These are phyloP conservation scores for Heterotilapia buettikoferi DNA, from an alignment of 2,113 vertebrate species.

Conservation along the genomic window DNA sequence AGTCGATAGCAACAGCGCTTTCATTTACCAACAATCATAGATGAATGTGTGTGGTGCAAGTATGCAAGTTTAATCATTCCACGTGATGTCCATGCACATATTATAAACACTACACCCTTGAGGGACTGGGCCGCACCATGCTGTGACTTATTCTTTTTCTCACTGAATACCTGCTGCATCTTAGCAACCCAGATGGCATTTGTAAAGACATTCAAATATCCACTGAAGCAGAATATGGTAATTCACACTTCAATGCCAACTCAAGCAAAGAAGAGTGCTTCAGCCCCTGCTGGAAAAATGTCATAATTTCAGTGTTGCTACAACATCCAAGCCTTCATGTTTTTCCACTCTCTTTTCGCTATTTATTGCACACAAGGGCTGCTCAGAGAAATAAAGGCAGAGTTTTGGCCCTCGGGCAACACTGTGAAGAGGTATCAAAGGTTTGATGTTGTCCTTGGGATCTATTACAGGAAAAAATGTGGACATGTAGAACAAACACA, in stretches of 20 bases:
- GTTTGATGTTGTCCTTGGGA: not conserved
- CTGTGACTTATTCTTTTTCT: not conserved
- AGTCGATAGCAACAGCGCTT: not conserved
- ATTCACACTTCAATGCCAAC: constrained; percentile 11
- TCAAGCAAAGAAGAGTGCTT: constrained; percentile 15
- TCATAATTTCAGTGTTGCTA: not conserved
- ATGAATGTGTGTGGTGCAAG: not conserved
- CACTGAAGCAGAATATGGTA: constrained; percentile 21
- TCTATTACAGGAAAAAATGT: not conserved
- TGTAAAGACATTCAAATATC: constrained; percentile 36
- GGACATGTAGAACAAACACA: not conserved
- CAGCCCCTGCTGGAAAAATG: not conserved
- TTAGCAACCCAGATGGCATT: constrained; percentile 21
- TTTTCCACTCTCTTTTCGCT: not conserved
- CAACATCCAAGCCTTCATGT: not conserved
- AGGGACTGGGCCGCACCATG: not conserved
- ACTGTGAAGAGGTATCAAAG: not conserved
- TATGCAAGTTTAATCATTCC: not conserved
- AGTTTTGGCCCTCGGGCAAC: not conserved
- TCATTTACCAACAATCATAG: not conserved
- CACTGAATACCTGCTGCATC: constrained; percentile 27
- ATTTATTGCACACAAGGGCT: not conserved
- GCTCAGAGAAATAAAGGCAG: not conserved
- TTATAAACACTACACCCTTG: not conserved
- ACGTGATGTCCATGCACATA: not conserved